Percentiles rank a stretch among this genome's conserved stretches.
phyloP scores from a whole-genome alignment of 2,888 invertebrate genomes.

The Eutolmus rufibarbis region DNA sequence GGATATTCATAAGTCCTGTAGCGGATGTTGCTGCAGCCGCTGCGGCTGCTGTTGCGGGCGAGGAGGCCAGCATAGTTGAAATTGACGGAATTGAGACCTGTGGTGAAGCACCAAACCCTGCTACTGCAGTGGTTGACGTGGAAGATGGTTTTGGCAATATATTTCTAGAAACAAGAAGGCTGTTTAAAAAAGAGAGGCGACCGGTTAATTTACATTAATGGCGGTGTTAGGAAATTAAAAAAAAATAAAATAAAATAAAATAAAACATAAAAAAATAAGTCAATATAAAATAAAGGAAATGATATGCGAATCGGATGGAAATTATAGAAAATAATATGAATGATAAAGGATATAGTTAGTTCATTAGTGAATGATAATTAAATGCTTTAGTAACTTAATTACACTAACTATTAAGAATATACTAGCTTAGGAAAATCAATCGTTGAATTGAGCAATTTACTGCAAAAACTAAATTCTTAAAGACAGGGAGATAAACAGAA shows the following conservation, averaged over 20 bases:
- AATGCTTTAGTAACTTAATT: neutral
- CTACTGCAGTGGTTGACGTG: constrained; percentile 43
- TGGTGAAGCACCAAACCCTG: constrained; percentile 28
- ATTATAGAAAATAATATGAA: neutral
- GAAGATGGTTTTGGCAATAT: constrained; percentile 62
- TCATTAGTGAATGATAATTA: neutral
- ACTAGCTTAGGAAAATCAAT: too few relatives aligned
- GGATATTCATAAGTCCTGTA: neutral
- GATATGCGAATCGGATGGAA: neutral
- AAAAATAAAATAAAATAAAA: constrained; percentile 9
- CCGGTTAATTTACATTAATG: constrained; percentile 52
- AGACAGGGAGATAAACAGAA: neutral
- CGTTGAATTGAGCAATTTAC: too few relatives aligned
- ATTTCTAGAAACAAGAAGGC: constrained; percentile 57
- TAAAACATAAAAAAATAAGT: constrained; percentile 27
- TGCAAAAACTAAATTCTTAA: neutral
- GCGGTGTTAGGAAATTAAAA: constrained; percentile 51
- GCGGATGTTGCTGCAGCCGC: constrained; percentile 18
- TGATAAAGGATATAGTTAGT: neutral
- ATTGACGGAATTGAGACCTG: constrained; percentile 11
- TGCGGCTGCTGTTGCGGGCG: neutral
- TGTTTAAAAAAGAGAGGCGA: constrained; percentile 49
- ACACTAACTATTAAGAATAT: neutral
- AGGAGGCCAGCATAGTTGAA: neutral
- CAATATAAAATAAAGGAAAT: constrained; percentile 13